A percentile compares a stretch with the other conserved stretches of the same genome.
Conservation (phyloP, 2,797 vertebrate genomes). For the Chrysocyon brachyurus region DNA sequence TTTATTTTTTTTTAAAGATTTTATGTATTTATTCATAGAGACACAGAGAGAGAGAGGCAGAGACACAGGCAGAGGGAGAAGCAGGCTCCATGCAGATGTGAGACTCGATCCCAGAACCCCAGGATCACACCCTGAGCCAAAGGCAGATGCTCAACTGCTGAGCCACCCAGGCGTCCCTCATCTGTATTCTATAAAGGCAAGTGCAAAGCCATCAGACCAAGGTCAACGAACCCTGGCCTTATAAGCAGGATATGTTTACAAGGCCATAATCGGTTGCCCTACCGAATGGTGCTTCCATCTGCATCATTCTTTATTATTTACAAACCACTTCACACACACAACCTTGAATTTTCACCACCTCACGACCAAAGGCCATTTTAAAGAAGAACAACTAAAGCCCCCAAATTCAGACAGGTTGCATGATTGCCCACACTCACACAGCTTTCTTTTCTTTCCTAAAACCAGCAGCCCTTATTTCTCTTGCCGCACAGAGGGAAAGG, state of each 20-base stretch:
- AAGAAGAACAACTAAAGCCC: not conserved
- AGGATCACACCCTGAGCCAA: too few relatives aligned
- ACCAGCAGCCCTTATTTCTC: not conserved
- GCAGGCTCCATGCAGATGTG: too few relatives aligned
- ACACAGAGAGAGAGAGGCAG: too few relatives aligned
- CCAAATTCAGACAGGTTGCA: not conserved
- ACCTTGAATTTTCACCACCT: not conserved
- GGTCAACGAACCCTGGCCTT: fast-evolving
- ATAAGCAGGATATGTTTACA: not conserved
- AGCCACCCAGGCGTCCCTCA: not conserved
- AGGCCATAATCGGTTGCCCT: fast-evolving
- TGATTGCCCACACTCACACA: not conserved
- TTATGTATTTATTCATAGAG: too few relatives aligned
- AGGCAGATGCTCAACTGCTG: too few relatives aligned
- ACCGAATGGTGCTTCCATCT: fast-evolving
- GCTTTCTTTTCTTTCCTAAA: not conserved
- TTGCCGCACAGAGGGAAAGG: not conserved
- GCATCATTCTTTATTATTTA: not conserved
- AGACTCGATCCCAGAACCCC: too few relatives aligned
- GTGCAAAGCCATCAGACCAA: not conserved
- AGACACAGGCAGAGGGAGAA: too few relatives aligned
- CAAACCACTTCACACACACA: not conserved
- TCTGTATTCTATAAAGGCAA: not conserved
- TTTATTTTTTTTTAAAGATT: not conserved
- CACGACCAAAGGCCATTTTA: not conserved